These are phyloP conservation scores for Ginglymostoma cirratum DNA, from an alignment of 2,113 vertebrate genomes.

Conservation along the genomic window DNA sequence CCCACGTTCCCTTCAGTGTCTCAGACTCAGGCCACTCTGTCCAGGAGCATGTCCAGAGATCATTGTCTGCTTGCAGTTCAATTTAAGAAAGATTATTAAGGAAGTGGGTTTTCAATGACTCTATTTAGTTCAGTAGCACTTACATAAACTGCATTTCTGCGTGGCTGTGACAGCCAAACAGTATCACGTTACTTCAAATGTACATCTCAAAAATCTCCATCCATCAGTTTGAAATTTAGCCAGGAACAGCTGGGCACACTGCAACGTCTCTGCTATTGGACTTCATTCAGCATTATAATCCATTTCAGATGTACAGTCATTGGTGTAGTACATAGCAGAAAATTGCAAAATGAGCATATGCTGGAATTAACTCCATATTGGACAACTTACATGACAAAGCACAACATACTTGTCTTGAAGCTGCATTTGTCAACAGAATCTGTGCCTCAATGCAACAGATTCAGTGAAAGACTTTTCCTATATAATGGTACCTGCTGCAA, in stretches of 20 bases:
- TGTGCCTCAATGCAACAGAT: no score
- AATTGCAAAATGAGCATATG: background rate
- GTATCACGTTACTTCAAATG: constrained; percentile 10
- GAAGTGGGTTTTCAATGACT: constrained; percentile 4
- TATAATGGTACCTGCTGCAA: background rate
- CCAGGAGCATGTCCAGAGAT: background rate
- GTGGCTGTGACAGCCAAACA: background rate
- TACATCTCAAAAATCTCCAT: background rate
- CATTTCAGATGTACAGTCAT: constrained; percentile 21
- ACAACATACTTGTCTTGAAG: no score
- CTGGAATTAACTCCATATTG: background rate
- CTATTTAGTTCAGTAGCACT: constrained; percentile 13
- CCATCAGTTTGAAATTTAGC: background rate
- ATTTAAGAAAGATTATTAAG: background rate
- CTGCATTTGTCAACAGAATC: background rate
- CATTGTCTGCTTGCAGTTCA: background rate
- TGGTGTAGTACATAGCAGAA: background rate
- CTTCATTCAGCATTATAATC: background rate
- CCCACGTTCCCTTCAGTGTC: background rate
- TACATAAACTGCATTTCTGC: background rate
- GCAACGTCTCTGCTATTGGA: background rate
- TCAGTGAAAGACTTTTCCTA: background rate
- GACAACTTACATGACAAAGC: no score
- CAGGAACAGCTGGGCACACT: background rate
- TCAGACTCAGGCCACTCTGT: background rate